Evolutionary conservation across 2,888 invertebrate genomes (phyloP).

Genomic region (Chaitophorus viminalis): DNA sequence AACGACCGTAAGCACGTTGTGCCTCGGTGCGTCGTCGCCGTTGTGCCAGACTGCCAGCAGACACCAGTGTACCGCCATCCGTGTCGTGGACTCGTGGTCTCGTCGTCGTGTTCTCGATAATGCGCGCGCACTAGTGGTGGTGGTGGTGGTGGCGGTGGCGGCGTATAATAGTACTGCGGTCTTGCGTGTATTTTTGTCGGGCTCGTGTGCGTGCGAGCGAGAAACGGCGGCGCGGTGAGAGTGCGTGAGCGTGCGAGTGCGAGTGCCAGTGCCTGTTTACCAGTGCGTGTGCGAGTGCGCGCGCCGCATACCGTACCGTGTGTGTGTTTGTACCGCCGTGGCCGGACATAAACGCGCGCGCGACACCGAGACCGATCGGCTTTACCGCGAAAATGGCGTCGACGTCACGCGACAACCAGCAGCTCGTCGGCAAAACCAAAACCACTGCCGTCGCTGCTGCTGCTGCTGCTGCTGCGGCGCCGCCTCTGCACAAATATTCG

Average conservation of each 20-base stretch:
- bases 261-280: background rate
- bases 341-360: background rate
- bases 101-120: too few species aligned
- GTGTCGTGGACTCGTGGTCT: background rate
- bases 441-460: too few species aligned
- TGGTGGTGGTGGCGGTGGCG: background rate
- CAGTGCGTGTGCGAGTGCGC: conserved; percentile 31
- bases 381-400: conserved; percentile 47
- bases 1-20: background rate
- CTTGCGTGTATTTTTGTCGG: too few species aligned
- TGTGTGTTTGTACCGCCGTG: too few species aligned
- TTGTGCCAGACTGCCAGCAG: too few species aligned
- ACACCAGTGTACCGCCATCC: background rate
- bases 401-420: conserved; percentile 33
- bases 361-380: too few species aligned
- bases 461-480: background rate
- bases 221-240: background rate
- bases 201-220: background rate
- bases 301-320: background rate
- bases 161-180: too few species aligned
- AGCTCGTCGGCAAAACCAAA: conserved; percentile 32
- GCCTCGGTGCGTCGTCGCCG: background rate
- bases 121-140: background rate
- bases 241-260: background rate
- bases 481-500: conserved; percentile 36